phyloP scores from a whole-genome alignment of 1,140 invertebrate species.

The Centruroides sculpturatus region DNA sequence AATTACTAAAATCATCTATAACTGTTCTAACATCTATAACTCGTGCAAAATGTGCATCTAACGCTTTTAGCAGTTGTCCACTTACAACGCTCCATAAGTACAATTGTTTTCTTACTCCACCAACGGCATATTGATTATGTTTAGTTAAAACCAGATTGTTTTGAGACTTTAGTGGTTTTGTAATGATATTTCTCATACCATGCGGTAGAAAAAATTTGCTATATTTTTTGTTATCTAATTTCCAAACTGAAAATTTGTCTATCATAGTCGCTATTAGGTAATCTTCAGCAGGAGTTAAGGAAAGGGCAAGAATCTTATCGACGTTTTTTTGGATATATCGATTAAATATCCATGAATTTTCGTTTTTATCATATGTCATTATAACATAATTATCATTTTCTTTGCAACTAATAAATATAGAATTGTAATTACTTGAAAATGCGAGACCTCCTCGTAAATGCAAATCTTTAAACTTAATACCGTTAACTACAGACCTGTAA shows the following conservation, averaged over 20 bases:
- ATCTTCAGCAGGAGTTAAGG: neutral
- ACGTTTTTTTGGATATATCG: neutral
- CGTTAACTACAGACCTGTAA: too few species aligned
- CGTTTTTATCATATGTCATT: neutral
- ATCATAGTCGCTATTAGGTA: conserved; percentile 11
- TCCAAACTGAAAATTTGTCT: neutral
- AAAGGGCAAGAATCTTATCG: neutral
- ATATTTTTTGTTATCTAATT: conserved; percentile 19
- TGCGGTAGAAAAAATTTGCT: conserved; percentile 58
- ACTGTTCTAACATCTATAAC: conserved; percentile 81
- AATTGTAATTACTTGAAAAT: too few species aligned
- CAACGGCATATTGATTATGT: conserved; percentile 79
- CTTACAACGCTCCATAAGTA: conserved; percentile 82
- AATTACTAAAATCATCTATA: conserved; percentile 78
- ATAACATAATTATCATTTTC: neutral
- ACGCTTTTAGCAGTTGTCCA: conserved; percentile 65
- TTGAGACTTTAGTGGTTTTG: conserved; percentile 65
- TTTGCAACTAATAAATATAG: neutral
- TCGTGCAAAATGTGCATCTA: conserved; percentile 93
- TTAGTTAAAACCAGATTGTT: conserved; percentile 79
- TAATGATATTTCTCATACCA: conserved; percentile 82
- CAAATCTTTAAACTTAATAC: too few species aligned
- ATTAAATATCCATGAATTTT: neutral
- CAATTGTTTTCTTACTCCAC: conserved; percentile 86
- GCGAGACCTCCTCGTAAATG: too few species aligned